Percentiles rank a stretch among this genome's conserved stretches.
phyloP scores from a whole-genome alignment of 1,140 invertebrate genomes.

The Gryllus bimaculatus region DNA sequence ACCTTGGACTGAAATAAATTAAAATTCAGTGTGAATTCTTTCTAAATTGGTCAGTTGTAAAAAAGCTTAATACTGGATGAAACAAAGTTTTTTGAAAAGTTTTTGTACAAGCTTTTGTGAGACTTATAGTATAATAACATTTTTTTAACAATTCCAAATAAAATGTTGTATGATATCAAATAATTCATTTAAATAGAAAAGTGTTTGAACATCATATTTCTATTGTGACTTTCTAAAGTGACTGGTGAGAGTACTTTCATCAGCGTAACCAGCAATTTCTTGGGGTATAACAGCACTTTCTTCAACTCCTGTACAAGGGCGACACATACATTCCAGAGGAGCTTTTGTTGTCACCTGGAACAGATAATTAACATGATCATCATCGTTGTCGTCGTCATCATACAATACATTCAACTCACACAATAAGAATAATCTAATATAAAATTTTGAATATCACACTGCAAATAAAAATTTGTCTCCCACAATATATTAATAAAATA shows the following conservation, averaged over 20 bases:
- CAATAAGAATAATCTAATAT: no score
- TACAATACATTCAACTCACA: no score
- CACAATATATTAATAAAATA: no score
- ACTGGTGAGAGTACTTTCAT: conserved; percentile 61
- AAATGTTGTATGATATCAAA: conserved; percentile 6
- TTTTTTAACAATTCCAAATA: not conserved
- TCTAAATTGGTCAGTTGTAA: no score
- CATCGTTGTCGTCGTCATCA: no score
- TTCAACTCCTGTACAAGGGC: conserved; percentile 80
- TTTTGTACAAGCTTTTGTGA: not conserved
- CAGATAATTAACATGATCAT: not conserved
- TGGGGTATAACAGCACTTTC: conserved; percentile 79
- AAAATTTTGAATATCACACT: no score
- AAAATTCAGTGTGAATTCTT: no score
- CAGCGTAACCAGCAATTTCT: conserved; percentile 78
- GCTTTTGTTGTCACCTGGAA: conserved; percentile 76
- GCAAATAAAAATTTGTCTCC: no score
- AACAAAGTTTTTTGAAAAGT: not conserved
- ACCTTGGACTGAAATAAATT: no score
- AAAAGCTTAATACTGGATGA: no score
- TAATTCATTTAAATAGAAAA: not conserved
- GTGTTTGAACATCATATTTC: conserved; percentile 28
- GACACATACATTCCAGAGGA: conserved; percentile 86
- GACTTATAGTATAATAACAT: not conserved
- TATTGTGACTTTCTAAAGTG: conserved; percentile 54